These are phyloP conservation scores for Oncopeltus fasciatus DNA, from an alignment of 1,140 invertebrate genomes.

Conservation along the genomic window DNA sequence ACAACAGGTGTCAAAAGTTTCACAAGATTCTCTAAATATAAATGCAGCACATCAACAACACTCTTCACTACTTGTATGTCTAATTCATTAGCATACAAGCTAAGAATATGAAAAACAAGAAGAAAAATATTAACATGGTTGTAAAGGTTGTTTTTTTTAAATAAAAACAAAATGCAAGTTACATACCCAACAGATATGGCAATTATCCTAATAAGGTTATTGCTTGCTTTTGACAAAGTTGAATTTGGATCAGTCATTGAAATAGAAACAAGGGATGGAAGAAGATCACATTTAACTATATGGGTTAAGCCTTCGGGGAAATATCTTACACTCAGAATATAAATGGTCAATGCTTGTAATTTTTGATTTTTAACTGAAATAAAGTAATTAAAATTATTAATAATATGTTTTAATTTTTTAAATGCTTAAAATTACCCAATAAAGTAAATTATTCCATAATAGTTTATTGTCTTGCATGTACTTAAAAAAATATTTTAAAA, in stretches of 20 bases:
- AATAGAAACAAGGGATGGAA: slow-evolving; percentile 33
- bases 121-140: slow-evolving; percentile 8
- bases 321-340: slow-evolving; percentile 41
- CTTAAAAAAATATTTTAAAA: no score
- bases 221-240: slow-evolving; percentile 29
- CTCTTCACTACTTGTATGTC: slow-evolving; percentile 31
- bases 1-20: slow-evolving; percentile 8
- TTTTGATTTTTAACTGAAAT: slow-evolving; percentile 29
- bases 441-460: no score
- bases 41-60: slow-evolving; percentile 33
- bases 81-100: slow-evolving; percentile 36
- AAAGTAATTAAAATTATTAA: slow-evolving; percentile 1
- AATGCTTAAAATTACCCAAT: no score
- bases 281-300: slow-evolving; percentile 39
- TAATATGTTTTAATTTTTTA: slow-evolving; percentile 4
- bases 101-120: slow-evolving; percentile 24
- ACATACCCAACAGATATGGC: slow-evolving; percentile 34
- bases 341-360: slow-evolving; percentile 35
- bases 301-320: slow-evolving; percentile 41
- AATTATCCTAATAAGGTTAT: slow-evolving; percentile 39
- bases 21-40: slow-evolving; percentile 30
- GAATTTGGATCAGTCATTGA: slow-evolving; percentile 15
- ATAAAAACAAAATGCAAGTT: slow-evolving; percentile 2
- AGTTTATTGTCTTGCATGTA: no score
- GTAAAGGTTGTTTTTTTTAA: not conserved